Evolutionary conservation across 2,797 vertebrate species (phyloP), one percentile per base, ranked within the genome.

Genomic region (Tokudaia muenninki): DNA sequence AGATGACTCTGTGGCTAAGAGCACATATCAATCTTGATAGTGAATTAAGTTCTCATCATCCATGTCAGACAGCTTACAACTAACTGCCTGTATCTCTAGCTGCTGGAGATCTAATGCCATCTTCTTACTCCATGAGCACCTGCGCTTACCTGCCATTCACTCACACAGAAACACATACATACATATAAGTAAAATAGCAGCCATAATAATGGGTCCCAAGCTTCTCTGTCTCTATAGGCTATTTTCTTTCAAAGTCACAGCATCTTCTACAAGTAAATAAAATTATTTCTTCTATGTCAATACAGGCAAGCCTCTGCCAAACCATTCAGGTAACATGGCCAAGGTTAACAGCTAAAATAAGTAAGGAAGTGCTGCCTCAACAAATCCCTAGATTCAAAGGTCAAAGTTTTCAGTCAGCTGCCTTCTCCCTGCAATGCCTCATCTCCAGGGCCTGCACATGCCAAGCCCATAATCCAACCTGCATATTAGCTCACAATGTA

Each of bases 201-300:
- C n/a, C 3, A 52, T 70, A 52, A n/a, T 52, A 70, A 37, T 31
- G 37, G 47, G 70, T 74, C 14, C 24, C n/a, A 74, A 74, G 86
- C 0, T 0, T 29, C 67, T 55, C n/a, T 87, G 31, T 37, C 12
- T 52, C 86, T n/a, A 31, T 44, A 22, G 72, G 34, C 70, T 61
- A 89, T 50, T 83, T 90, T 72, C 67, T 55, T 83, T 72, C 22
- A 44, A 77, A 16, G 61, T 90, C 26, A 61, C 1, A 44, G 8
- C 10, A 84, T 61, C 84, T 70, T 44, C 79, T 70, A 50, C 17
- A 61, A 21, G 57, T 70, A 70, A 95, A 94, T 92, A 87, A 11
- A 52, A 29, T 65, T 57, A 41, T 86, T 75, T 3, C 34, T 80
- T 81, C 61, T 29, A 41, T 31, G 14, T 77, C 44, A 77, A 77